Conservation (phyloP, 2,797 vertebrate genomes). For the Peromyscus melanophrys region DNA sequence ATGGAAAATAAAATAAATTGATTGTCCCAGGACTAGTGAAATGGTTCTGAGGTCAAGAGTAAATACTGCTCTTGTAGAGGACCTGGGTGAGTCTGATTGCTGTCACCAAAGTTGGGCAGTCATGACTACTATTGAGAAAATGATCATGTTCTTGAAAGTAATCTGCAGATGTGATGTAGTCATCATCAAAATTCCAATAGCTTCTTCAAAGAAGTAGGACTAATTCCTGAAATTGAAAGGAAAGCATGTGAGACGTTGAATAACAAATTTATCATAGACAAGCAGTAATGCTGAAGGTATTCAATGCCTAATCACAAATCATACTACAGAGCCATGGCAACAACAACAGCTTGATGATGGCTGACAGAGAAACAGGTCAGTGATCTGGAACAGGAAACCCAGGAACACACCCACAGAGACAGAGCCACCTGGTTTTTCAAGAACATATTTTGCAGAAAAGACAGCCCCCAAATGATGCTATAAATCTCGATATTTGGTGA, state of each 20-base stretch:
- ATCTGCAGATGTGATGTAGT: neutral
- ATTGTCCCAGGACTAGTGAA: neutral
- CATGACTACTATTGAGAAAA: neutral
- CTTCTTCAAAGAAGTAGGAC: neutral
- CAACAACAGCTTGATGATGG: neutral
- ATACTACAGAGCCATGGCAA: neutral
- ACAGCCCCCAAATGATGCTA: neutral
- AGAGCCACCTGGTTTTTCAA: neutral
- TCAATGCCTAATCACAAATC: neutral
- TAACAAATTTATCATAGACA: neutral
- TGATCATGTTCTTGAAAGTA: neutral
- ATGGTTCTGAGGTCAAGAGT: neutral
- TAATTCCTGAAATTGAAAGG: neutral
- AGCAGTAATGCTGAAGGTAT: neutral
- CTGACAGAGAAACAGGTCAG: neutral
- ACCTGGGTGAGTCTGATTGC: neutral
- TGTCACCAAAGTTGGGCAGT: neutral
- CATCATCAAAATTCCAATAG: neutral
- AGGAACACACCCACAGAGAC: neutral
- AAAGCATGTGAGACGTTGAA: neutral
- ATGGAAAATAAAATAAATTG: neutral
- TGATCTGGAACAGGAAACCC: neutral
- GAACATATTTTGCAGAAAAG: neutral
- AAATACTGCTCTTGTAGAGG: neutral
- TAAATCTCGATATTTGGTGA: neutral